Evolutionary conservation across 2,888 invertebrate species (phyloP).

Genomic region (Patella caerulea): DNA sequence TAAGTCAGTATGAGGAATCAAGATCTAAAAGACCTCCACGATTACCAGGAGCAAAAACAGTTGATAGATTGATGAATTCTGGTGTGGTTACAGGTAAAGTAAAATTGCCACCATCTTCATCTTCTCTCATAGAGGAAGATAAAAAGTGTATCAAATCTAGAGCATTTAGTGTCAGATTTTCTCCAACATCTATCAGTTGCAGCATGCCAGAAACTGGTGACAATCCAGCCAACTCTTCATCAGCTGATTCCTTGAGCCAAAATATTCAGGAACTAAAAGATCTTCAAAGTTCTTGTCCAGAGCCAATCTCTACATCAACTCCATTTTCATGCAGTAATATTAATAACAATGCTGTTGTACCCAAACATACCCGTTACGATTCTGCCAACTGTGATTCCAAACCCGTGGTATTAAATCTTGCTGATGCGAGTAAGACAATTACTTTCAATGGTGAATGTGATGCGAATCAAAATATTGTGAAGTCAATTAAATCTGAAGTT

Average conservation of each 20-base stretch:
- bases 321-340: too few relatives aligned
- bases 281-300: neutral
- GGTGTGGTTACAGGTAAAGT: neutral
- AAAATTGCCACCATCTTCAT: neutral
- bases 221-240: neutral
- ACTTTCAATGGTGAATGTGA: too few relatives aligned
- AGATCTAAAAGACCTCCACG: neutral
- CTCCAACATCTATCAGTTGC: neutral
- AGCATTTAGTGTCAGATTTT: slow-evolving; percentile 4
- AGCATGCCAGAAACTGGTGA: neutral
- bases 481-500: too few relatives aligned
- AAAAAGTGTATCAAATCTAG: neutral
- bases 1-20: too few relatives aligned
- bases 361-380: too few relatives aligned
- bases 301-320: too few relatives aligned
- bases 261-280: neutral
- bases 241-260: neutral
- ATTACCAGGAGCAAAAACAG: neutral
- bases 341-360: too few relatives aligned
- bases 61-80: neutral
- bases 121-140: neutral
- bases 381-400: too few relatives aligned
- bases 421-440: too few relatives aligned
- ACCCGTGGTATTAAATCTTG: too few relatives aligned
- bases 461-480: too few relatives aligned